Conservation (phyloP, 2,113 vertebrate genomes). For the Climacteris rufus region DNA sequence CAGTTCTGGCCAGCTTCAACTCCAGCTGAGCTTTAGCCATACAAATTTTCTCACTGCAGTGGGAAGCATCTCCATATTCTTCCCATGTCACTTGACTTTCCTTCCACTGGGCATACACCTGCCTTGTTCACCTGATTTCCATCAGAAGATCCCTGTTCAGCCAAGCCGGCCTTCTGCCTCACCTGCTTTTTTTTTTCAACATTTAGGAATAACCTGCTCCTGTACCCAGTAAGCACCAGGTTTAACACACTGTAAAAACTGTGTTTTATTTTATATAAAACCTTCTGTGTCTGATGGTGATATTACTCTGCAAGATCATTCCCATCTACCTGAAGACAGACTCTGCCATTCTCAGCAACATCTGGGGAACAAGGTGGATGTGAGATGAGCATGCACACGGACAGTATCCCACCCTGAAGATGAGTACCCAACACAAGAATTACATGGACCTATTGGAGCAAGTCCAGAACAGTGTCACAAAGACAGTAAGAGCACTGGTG, state of each 20-base stretch:
- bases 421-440: rapidly evolving
- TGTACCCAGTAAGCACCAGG: background rate
- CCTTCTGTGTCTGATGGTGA: background rate
- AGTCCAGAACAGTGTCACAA: background rate
- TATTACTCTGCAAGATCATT: background rate
- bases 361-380: background rate
- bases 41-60: background rate
- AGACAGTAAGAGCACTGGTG: background rate
- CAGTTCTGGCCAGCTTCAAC: background rate
- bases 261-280: background rate
- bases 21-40: background rate
- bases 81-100: background rate
- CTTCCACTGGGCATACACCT: background rate
- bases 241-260: background rate
- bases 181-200: background rate
- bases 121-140: background rate
- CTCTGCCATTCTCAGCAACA: background rate
- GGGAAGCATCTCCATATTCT: background rate
- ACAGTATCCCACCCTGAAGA: background rate
- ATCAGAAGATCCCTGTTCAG: background rate
- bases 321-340: background rate
- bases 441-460: background rate
- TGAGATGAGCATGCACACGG: background rate
- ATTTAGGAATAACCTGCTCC: background rate
- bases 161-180: background rate